phyloP scores from a whole-genome alignment of 1,140 invertebrate species.

The Zaprionus africanus region DNA sequence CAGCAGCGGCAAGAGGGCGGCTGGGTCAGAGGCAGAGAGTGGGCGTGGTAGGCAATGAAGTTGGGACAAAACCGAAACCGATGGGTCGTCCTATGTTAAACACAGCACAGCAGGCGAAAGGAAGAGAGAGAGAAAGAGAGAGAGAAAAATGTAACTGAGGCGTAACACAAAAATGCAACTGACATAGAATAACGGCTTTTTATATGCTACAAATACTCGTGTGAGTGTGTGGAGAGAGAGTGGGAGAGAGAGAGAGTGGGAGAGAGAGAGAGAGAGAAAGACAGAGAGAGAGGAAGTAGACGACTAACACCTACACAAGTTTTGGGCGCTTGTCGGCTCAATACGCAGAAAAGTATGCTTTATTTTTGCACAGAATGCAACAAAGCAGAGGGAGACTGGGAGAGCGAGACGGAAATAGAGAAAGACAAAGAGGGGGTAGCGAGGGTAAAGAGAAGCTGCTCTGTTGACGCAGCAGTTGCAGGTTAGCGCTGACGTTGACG shows the following conservation, averaged over 20 bases:
- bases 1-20: neutral
- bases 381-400: neutral
- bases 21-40: neutral
- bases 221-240: neutral
- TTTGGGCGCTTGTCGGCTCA: neutral
- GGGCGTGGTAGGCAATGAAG: constrained; percentile 10
- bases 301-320: constrained; percentile 3
- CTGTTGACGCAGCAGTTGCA: constrained; percentile 21
- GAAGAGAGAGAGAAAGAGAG: neutral
- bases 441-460: neutral
- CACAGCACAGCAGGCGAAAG: constrained; percentile 10
- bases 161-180: constrained; percentile 72
- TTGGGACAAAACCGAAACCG: constrained; percentile 24
- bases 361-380: neutral
- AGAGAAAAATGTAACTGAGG: constrained; percentile 58
- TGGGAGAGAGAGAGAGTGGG: neutral
- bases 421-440: neutral
- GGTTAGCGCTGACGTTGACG: constrained; percentile 15
- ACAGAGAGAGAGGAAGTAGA: neutral
- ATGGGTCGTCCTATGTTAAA: constrained; percentile 12
- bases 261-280: too few species aligned
- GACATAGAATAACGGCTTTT: constrained; percentile 78
- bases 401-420: neutral
- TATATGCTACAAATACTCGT: constrained; percentile 25
- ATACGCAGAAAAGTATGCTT: constrained; percentile 1